A percentile compares a stretch with the other conserved stretches of the same genome.
These are phyloP conservation scores for Melanotaenia duboulayi DNA, from an alignment of 2,113 vertebrate genomes.

Conservation along the genomic window DNA sequence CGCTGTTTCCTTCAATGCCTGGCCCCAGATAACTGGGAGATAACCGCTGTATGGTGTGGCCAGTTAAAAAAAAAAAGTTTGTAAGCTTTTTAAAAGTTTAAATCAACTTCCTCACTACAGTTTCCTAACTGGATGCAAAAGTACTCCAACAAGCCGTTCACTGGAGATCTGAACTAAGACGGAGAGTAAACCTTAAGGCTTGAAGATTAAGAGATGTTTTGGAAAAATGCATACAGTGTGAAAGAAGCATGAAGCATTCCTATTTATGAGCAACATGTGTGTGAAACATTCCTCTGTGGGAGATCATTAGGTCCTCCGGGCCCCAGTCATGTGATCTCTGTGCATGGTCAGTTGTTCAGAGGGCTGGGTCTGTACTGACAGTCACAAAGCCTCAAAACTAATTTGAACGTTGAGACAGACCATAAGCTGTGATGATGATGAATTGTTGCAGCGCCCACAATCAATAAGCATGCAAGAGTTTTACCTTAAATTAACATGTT, in stretches of 20 bases:
- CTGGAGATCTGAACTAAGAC: too few relatives aligned
- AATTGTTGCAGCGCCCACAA: too few relatives aligned
- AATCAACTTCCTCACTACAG: too few relatives aligned
- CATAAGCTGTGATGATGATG: too few relatives aligned
- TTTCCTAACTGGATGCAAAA: too few relatives aligned
- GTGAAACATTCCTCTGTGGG: conserved; percentile 60
- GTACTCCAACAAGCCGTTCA: too few relatives aligned
- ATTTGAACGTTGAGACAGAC: too few relatives aligned
- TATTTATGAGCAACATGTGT: not conserved
- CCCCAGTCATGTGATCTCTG: conserved; percentile 39
- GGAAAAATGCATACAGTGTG: not conserved
- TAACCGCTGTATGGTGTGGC: too few relatives aligned
- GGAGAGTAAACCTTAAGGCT: too few relatives aligned
- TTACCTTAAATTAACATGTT: not conserved
- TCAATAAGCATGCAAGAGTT: not conserved
- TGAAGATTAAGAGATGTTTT: not conserved
- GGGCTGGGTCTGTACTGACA: not conserved
- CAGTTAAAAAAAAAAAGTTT: too few relatives aligned
- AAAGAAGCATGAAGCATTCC: not conserved
- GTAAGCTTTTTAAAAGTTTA: too few relatives aligned
- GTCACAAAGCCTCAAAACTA: conserved; percentile 10
- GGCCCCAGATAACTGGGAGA: not conserved
- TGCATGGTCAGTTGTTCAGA: not conserved
- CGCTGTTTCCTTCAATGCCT: not conserved
- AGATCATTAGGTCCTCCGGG: not conserved